phyloP scores from a whole-genome alignment of 2,797 vertebrate genomes.

The Babyrousa celebensis region DNA sequence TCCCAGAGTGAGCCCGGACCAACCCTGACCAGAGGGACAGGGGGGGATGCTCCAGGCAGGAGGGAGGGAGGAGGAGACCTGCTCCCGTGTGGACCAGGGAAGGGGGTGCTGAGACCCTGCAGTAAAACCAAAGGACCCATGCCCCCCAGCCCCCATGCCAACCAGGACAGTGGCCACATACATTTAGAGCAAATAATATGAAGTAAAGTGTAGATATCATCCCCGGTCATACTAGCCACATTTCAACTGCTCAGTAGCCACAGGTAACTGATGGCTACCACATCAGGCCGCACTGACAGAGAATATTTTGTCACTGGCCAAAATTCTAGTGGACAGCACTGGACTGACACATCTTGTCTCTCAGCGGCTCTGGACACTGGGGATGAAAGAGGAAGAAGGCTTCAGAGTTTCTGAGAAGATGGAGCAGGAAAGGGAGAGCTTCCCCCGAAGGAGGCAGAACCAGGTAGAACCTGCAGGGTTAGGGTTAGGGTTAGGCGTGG shows the following conservation, averaged over 20 bases:
- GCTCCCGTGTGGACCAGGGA: not conserved
- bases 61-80: not conserved
- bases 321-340: not conserved
- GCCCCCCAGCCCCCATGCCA: no score
- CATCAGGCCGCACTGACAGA: no score
- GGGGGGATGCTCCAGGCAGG: not conserved
- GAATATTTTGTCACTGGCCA: not conserved
- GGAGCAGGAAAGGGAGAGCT: not conserved
- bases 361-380: not conserved
- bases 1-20: not conserved
- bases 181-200: not conserved
- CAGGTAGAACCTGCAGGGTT: not conserved
- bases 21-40: not conserved
- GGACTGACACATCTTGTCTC: not conserved
- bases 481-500: not conserved
- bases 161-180: not conserved
- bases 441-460: not conserved
- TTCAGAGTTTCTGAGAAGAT: not conserved
- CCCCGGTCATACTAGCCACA: not conserved
- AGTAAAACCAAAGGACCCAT: not conserved
- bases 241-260: not conserved
- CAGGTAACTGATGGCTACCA: not conserved
- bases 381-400: not conserved
- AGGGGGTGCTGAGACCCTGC: not conserved
- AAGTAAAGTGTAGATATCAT: not conserved